Evolutionary conservation across 1,140 invertebrate genomes (phyloP).

Genomic region (Rhagoletis zephyria): DNA sequence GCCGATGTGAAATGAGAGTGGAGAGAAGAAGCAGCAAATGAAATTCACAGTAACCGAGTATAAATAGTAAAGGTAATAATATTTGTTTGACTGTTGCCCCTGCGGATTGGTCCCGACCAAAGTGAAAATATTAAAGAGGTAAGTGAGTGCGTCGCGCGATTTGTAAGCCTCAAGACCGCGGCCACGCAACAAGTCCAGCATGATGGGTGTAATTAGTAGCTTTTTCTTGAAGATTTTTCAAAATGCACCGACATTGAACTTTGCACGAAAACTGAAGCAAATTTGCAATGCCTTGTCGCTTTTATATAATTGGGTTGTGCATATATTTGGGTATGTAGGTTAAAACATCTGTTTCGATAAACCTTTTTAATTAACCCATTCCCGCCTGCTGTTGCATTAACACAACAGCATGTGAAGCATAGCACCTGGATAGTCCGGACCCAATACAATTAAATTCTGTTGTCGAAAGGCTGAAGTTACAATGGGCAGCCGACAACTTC

Average conservation of each 20-base stretch:
- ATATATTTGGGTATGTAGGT: too few relatives aligned
- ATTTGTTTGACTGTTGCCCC: background rate
- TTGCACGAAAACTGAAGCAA: background rate
- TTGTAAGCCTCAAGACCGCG: background rate
- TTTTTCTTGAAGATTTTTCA: background rate
- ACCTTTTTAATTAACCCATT: too few relatives aligned
- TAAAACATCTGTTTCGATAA: too few relatives aligned
- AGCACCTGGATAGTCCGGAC: too few relatives aligned
- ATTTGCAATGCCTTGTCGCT: background rate
- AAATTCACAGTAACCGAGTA: slow-evolving; percentile 3
- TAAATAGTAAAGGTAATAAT: background rate
- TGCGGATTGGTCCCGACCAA: slow-evolving; percentile 1
- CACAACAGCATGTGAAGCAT: too few relatives aligned
- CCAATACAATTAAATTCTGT: too few relatives aligned
- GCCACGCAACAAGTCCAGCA: background rate
- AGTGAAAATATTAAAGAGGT: slow-evolving; percentile 40
- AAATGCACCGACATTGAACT: background rate
- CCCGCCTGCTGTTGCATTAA: too few relatives aligned
- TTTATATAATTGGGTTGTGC: background rate
- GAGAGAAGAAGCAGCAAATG: background rate
- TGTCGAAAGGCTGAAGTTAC: too few relatives aligned
- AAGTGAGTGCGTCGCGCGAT: slow-evolving; percentile 13
- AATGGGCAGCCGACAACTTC: too few relatives aligned
- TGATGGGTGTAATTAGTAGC: background rate
- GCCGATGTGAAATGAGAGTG: slow-evolving; percentile 24